Percentiles rank a stretch among this genome's conserved stretches.
These are phyloP conservation scores for Dryococelus australis DNA, from an alignment of 2,888 invertebrate genomes.

Conservation along the genomic window DNA sequence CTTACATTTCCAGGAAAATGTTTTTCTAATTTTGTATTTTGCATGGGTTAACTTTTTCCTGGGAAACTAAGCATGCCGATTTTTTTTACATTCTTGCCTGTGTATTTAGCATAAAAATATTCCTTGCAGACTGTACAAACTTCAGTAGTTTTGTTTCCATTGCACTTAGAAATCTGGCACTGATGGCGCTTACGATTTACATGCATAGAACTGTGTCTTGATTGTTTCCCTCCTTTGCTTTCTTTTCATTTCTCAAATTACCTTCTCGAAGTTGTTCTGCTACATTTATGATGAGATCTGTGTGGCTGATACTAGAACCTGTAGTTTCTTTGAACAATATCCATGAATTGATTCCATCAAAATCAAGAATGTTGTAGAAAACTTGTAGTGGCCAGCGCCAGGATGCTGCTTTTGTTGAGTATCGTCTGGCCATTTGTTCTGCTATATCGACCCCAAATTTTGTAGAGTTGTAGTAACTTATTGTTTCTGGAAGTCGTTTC, in stretches of 20 bases:
- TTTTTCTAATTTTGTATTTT: background rate
- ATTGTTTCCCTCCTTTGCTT: background rate
- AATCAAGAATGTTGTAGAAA: background rate
- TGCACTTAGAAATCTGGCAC: background rate
- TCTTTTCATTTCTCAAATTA: background rate
- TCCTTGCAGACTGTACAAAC: background rate
- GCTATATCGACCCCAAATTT: background rate
- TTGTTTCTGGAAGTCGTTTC: background rate
- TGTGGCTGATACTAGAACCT: background rate
- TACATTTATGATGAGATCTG: background rate
- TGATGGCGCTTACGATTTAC: background rate
- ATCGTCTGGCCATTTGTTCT: too few relatives aligned
- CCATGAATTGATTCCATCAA: background rate
- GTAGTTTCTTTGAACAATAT: background rate
- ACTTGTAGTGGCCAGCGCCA: background rate
- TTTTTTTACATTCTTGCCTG: background rate
- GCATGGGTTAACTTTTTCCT: background rate
- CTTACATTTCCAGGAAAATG: background rate
- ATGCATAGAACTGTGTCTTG: background rate
- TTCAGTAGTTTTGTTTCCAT: background rate
- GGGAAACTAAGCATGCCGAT: background rate
- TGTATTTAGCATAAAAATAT: background rate
- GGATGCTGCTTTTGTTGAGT: background rate
- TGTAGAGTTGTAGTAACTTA: background rate
- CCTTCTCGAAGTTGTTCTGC: slow-evolving; percentile 10